Base-by-base conservation (phyloP, 2,113 vertebrate genomes). In the Montifringilla adamsi region DNA sequence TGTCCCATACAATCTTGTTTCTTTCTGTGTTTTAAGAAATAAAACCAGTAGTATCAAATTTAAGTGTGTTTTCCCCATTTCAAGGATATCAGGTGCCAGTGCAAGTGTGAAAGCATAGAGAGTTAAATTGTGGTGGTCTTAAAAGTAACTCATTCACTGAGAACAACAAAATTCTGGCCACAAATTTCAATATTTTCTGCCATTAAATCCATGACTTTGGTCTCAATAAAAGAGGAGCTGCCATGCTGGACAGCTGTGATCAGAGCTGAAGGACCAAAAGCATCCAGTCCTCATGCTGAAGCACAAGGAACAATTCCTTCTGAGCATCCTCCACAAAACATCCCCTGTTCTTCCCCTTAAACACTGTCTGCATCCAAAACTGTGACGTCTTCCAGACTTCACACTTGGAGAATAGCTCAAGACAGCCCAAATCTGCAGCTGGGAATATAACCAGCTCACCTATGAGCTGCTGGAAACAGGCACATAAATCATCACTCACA, bases 321-420 rank as follows among this genome's bases (percentile, higher is more conserved):
- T 4, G 10, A 59, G 24, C 19, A 47, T n/a, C 7, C 2, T 3
- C 31, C 8, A 46, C 52, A 43, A 59, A 63, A 49, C 47, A 7
- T 7, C 12, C 15, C 26, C 6, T 18, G 9, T 27, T 17, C 44
- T 31, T 23, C 21, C 27, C 10, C 24, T 49, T 5, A 46, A 35
- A 44, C 2, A 21, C 6, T 2, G 11, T 15, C 19, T 46, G 39
- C 27, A 50, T 11, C 27, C 70, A 43, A 27, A 52, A 64, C 72
- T 33, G 27, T 0, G 0, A 22, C 1, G 0, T 19, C 33, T 49
- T 66, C 41, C 74, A 56, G 49, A 44, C 39, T n/a, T 46, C 35
- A 3, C 43, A 6, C 27, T 8, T 5, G 1, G 23, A 56, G 52
- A 67, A 24, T 0, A 74, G 1, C 66, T 17, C n/a, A 11, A 30